Conservation (phyloP, 2,113 vertebrate genomes). For the Bos taurus region DNA sequence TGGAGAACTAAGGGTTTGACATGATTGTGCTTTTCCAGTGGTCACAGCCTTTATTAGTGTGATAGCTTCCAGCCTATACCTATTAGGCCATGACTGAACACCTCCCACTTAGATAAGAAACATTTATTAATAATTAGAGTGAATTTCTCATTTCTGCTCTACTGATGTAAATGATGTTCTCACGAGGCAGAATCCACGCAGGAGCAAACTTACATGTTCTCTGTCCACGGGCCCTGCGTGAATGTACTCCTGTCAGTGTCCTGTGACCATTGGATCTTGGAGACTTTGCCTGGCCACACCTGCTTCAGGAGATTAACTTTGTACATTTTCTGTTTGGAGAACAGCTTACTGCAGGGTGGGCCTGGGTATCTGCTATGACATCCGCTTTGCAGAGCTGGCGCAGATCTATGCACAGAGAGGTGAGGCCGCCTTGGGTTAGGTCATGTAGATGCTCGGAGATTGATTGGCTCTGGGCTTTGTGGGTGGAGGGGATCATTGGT, state of each 20-base stretch:
- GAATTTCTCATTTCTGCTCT: neutral
- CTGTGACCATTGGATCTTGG: neutral
- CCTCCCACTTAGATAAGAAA: neutral
- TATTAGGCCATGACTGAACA: neutral
- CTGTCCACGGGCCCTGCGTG: neutral
- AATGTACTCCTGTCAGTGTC: neutral
- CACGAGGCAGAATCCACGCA: neutral
- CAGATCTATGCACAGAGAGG: constrained; percentile 94
- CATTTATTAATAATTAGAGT: neutral
- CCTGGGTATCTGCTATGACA: constrained; percentile 97
- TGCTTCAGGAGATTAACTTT: neutral
- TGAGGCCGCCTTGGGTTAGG: constrained; percentile 66
- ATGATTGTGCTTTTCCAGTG: neutral
- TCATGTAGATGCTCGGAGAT: neutral
- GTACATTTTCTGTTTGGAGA: constrained; percentile 73
- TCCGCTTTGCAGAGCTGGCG: constrained; percentile 96
- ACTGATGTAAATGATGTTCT: neutral
- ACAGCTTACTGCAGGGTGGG: constrained; percentile 96
- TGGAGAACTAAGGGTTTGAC: neutral
- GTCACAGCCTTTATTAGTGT: neutral
- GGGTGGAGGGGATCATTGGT: neutral
- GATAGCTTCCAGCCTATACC: neutral
- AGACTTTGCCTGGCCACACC: neutral
- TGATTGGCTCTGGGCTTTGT: neutral
- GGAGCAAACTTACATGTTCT: neutral